phyloP scores from a whole-genome alignment of 2,113 vertebrate species.

The Dasyprocta punctata region DNA sequence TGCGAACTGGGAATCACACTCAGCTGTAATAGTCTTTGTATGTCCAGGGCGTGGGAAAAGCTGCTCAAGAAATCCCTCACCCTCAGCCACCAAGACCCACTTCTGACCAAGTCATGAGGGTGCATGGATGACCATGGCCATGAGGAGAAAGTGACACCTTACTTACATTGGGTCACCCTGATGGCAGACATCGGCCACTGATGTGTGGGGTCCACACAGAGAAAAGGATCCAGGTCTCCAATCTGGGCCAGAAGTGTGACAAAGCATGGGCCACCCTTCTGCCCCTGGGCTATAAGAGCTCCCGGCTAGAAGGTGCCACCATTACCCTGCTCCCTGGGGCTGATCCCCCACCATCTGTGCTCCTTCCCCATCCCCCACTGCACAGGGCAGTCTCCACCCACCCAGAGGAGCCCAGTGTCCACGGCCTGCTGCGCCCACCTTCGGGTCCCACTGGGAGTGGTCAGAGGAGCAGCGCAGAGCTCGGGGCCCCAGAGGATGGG shows the following conservation, averaged over 20 bases:
- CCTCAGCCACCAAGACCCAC: not conserved
- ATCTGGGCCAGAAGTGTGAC: not conserved
- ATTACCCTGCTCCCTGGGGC: not conserved
- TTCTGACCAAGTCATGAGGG: not conserved
- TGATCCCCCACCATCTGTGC: not conserved
- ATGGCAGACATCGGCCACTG: not conserved
- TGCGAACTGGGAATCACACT: not conserved
- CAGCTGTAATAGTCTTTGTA: not conserved
- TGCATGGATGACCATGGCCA: not conserved
- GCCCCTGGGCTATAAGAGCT: not conserved
- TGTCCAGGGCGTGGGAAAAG: not conserved
- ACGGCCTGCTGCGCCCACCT: too few relatives aligned
- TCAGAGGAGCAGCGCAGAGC: not conserved
- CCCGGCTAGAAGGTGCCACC: too few relatives aligned
- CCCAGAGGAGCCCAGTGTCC: too few relatives aligned
- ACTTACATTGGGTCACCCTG: too few relatives aligned
- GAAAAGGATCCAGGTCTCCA: not conserved
- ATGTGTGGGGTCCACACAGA: not conserved
- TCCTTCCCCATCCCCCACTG: not conserved
- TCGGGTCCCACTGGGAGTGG: not conserved
- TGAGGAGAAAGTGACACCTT: not conserved
- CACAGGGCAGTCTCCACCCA: not conserved
- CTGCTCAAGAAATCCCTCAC: not conserved
- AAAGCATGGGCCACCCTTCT: not conserved
- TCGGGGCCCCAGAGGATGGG: not conserved